Percentiles rank a stretch among this genome's conserved stretches.
These are phyloP conservation scores for Numida meleagris DNA, from an alignment of 2,113 vertebrate genomes.

Conservation along the genomic window DNA sequence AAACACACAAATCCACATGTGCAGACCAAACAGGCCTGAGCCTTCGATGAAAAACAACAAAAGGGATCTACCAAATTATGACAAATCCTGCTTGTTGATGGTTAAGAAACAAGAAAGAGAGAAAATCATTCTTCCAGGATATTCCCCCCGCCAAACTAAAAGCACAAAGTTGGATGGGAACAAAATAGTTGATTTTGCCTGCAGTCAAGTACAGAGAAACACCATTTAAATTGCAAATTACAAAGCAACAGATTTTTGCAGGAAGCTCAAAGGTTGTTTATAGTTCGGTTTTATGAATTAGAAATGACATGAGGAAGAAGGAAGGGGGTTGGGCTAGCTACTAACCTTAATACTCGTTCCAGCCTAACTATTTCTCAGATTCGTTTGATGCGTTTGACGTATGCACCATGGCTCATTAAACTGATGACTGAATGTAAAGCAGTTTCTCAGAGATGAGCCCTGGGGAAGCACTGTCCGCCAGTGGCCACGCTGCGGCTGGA, in stretches of 20 bases:
- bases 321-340: background rate
- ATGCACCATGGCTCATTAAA: background rate
- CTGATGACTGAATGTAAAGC: conserved; percentile 12
- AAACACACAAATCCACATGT: background rate
- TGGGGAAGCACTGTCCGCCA: background rate
- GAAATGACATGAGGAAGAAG: background rate
- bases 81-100: background rate
- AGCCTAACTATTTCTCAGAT: conserved; percentile 14
- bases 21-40: background rate
- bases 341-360: conserved; percentile 6
- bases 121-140: conserved; percentile 48
- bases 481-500: background rate
- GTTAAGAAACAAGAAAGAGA: background rate
- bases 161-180: conserved; percentile 56
- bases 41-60: background rate
- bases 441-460: conserved; percentile 4
- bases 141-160: conserved; percentile 20
- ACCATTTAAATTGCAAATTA: conserved; percentile 66
- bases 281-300: conserved; percentile 57
- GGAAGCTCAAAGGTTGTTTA: conserved; percentile 50
- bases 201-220: conserved; percentile 42
- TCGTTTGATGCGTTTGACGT: background rate
- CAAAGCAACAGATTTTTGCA: conserved; percentile 59
- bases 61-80: background rate
- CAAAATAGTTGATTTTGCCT: conserved; percentile 44